phyloP scores from a whole-genome alignment of 2,888 invertebrate genomes.

The Rhimphoctona megacephalus region DNA sequence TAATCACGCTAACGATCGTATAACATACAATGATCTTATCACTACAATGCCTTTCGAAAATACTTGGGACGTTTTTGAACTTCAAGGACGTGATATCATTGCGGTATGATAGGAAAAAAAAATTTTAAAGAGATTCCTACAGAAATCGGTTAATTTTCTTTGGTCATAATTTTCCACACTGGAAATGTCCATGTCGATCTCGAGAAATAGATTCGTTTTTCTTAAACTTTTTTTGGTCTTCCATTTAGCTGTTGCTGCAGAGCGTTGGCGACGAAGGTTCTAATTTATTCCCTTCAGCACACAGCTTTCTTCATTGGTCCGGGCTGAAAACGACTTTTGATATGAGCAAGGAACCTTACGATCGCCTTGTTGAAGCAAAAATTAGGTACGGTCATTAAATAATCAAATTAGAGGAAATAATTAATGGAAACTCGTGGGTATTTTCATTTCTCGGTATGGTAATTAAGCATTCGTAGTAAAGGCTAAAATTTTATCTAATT shows the following conservation, averaged over 20 bases:
- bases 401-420: neutral
- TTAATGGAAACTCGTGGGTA: neutral
- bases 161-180: no score
- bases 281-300: constrained; percentile 41
- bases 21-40: constrained; percentile 90
- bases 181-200: no score
- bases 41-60: constrained; percentile 92
- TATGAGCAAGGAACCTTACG: constrained; percentile 58
- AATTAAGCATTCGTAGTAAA: no score
- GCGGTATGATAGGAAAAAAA: constrained; percentile 80
- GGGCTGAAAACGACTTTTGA: constrained; percentile 78
- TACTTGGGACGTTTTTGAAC: constrained; percentile 89
- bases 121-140: neutral
- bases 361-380: constrained; percentile 73
- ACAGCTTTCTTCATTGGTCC: constrained; percentile 76
- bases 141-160: neutral
- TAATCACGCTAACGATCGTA: constrained; percentile 81
- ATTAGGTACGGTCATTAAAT: constrained; percentile 73
- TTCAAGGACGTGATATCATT: constrained; percentile 88
- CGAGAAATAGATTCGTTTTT: neutral
- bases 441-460: neutral
- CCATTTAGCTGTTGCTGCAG: constrained; percentile 73
- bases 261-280: constrained; percentile 63
- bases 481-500: no score
- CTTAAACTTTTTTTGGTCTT: constrained; percentile 4